Evolutionary conservation across 2,113 vertebrate species (phyloP).

Genomic region (Plestiodon gilberti): DNA sequence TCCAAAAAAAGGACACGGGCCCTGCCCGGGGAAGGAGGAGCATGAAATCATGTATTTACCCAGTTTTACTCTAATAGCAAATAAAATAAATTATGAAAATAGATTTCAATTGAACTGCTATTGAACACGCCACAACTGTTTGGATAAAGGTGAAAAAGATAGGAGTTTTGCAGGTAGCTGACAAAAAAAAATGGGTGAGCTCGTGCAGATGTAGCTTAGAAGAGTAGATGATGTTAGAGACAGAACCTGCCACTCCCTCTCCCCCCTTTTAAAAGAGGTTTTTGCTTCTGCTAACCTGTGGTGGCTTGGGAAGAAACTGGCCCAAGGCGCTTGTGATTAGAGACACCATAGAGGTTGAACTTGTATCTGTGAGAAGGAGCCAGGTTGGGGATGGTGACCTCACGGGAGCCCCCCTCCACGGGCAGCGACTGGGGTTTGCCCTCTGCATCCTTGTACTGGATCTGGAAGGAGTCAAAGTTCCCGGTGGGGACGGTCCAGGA

Average conservation of each 20-base stretch:
- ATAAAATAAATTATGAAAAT: no score
- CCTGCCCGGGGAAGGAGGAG: no score
- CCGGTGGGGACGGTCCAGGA: conserved; percentile 26
- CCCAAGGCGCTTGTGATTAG: conserved; percentile 13
- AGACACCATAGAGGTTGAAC: conserved; percentile 66
- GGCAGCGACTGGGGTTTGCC: conserved; percentile 46
- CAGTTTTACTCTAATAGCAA: no score
- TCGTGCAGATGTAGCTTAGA: background rate
- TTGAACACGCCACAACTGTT: no score
- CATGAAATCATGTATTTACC: no score
- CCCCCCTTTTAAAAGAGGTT: background rate
- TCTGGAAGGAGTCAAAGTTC: conserved; percentile 53
- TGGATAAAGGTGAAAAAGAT: no score
- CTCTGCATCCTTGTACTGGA: conserved; percentile 60
- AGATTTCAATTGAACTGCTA: no score
- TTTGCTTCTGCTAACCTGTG: conserved; percentile 59
- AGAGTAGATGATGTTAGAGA: background rate
- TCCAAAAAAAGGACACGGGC: no score
- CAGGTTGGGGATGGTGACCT: conserved; percentile 40
- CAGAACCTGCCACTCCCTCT: background rate
- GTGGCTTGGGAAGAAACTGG: conserved; percentile 31
- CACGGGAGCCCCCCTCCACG: conserved; percentile 22
- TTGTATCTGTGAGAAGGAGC: conserved; percentile 63
- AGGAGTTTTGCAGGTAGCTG: no score
- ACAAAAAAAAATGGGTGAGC: no score